Conservation (phyloP, 2,888 invertebrate species). For the Athripsodes cinereus region DNA sequence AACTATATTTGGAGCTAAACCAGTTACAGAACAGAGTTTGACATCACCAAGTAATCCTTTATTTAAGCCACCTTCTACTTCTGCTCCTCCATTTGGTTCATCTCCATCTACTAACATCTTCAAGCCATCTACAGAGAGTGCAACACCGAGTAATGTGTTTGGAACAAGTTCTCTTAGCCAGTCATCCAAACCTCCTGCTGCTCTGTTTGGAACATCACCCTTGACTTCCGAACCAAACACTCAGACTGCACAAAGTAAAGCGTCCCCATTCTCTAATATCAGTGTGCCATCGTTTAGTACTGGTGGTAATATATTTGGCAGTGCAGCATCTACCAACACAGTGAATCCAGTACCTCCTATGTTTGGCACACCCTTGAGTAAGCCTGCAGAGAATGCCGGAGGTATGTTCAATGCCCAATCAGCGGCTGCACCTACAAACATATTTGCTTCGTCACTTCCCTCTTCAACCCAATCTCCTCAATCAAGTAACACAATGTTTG, state of each 20-base stretch:
- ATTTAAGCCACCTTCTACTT: conserved; percentile 8
- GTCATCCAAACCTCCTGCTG: conserved; percentile 5
- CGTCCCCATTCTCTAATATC: conserved; percentile 8
- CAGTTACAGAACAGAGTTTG: not conserved
- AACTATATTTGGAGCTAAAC: conserved; percentile 16
- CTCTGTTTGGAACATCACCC: conserved; percentile 14
- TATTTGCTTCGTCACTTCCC: conserved; percentile 13
- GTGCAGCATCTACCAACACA: conserved; percentile 2
- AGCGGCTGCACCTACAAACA: conserved; percentile 7
- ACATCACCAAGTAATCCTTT: not conserved
- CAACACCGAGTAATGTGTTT: conserved; percentile 8
- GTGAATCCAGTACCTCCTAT: conserved; percentile 4
- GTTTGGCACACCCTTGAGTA: conserved; percentile 9
- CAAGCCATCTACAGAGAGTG: conserved; percentile 2
- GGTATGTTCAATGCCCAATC: conserved; percentile 16
- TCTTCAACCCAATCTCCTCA: conserved; percentile 8
- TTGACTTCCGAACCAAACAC: not conserved
- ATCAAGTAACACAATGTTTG: conserved; percentile 14
- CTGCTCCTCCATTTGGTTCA: conserved; percentile 11
- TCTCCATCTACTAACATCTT: conserved; percentile 11
- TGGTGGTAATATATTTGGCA: conserved; percentile 20
- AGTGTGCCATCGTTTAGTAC: conserved; percentile 8
- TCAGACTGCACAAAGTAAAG: not conserved
- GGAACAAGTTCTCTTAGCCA: conserved; percentile 14
- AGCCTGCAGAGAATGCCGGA: conserved; percentile 6